These are phyloP conservation scores for Carassius carassius DNA, from an alignment of 2,113 vertebrate species.

Conservation along the genomic window DNA sequence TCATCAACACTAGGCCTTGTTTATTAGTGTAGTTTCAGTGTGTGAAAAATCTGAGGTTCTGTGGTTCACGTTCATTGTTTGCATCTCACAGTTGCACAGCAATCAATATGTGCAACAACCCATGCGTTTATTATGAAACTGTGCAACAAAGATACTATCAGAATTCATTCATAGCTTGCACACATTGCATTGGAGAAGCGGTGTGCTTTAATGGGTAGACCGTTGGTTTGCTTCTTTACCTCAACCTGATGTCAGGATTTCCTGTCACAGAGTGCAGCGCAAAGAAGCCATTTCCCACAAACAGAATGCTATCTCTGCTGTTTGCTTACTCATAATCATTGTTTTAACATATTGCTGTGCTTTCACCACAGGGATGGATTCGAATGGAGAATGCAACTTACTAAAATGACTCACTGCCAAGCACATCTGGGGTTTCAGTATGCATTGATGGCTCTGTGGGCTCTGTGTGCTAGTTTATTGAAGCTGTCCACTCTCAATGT, in stretches of 20 bases:
- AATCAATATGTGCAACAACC: background rate
- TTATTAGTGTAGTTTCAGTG: background rate
- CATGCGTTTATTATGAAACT: conserved; percentile 5
- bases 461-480: background rate
- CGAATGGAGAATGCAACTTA: background rate
- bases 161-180: conserved; percentile 23
- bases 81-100: background rate
- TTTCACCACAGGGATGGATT: conserved; percentile 1
- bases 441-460: background rate
- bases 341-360: background rate
- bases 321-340: conserved; percentile 46
- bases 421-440: background rate
- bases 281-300: conserved; percentile 49
- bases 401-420: background rate
- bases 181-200: background rate
- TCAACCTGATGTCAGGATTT: conserved; percentile 15
- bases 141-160: background rate
- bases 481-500: background rate
- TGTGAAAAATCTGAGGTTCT: background rate
- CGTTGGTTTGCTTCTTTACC: background rate
- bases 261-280: conserved; percentile 30
- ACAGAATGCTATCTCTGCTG: background rate
- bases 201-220: background rate
- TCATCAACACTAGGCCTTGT: background rate
- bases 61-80: background rate